phyloP scores from a whole-genome alignment of 2,888 invertebrate genomes.

The Tanytarsus gracilentus region DNA sequence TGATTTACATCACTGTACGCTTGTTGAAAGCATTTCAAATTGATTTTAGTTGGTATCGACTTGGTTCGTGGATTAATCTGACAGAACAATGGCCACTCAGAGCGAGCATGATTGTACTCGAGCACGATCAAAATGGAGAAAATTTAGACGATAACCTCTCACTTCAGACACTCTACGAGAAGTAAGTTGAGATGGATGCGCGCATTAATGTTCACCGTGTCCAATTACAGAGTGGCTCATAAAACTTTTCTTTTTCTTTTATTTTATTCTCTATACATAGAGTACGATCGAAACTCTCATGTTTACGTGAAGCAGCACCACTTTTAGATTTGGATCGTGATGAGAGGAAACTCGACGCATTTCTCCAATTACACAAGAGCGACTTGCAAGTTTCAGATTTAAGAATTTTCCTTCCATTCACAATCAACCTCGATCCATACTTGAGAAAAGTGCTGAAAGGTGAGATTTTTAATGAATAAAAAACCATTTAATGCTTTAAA shows the following conservation, averaged over 20 bases:
- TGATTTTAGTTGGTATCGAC: constrained; percentile 97
- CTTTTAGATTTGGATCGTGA: constrained; percentile 88
- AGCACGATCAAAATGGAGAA: constrained; percentile 84
- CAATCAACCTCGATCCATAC: constrained; percentile 96
- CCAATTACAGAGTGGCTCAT: background rate
- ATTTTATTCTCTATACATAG: constrained; percentile 43
- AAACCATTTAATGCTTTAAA: background rate
- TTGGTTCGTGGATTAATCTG: constrained; percentile 96
- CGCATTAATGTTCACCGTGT: background rate
- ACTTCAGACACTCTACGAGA: constrained; percentile 84
- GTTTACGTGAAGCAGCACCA: constrained; percentile 78
- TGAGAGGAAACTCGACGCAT: constrained; percentile 89
- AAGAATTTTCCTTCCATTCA: constrained; percentile 93
- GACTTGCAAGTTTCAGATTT: constrained; percentile 79
- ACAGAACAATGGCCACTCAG: constrained; percentile 99
- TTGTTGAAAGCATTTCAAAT: constrained; percentile 96
- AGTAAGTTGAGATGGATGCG: no score
- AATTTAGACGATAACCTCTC: constrained; percentile 76
- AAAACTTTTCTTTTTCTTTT: constrained; percentile 1
- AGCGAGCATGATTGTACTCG: constrained; percentile 93
- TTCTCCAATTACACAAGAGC: constrained; percentile 77
- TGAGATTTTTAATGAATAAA: constrained; percentile 37
- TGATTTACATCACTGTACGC: constrained; percentile 94
- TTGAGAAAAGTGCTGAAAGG: constrained; percentile 94
- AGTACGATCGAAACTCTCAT: constrained; percentile 71